These are phyloP conservation scores for Scarus forsteni DNA, from an alignment of 2,797 vertebrate species.

Conservation along the genomic window DNA sequence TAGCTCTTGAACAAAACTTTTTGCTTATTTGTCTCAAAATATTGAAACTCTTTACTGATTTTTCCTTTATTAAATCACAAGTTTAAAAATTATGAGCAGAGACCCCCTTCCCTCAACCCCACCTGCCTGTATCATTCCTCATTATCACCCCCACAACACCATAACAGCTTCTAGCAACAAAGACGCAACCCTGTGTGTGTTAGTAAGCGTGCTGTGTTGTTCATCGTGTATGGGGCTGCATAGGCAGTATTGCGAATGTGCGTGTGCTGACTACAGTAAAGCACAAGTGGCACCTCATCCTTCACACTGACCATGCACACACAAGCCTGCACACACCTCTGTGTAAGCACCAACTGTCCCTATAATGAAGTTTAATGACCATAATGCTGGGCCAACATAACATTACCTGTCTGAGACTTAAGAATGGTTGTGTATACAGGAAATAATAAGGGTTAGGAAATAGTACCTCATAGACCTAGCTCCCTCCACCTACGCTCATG, in stretches of 20 bases:
- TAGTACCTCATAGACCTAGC: slow-evolving; percentile 29
- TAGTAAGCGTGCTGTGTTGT: slow-evolving; percentile 14
- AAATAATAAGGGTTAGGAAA: slow-evolving; percentile 57
- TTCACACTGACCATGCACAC: slow-evolving; percentile 65
- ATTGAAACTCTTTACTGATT: too few species aligned
- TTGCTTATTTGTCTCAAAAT: too few species aligned
- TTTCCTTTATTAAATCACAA: too few species aligned
- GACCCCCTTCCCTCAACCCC: background rate
- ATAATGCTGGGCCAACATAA: slow-evolving; percentile 64
- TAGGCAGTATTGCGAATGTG: slow-evolving; percentile 34
- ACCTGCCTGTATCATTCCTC: background rate
- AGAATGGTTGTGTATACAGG: slow-evolving; percentile 25
- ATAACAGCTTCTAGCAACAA: background rate
- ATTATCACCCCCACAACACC: background rate
- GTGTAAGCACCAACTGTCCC: slow-evolving; percentile 75
- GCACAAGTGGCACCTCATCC: slow-evolving; percentile 74
- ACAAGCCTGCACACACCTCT: slow-evolving; percentile 47
- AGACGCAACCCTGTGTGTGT: slow-evolving; percentile 16
- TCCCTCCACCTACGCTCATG: background rate
- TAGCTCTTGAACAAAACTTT: too few species aligned
- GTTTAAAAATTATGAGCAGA: background rate
- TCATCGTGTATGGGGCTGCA: slow-evolving; percentile 10
- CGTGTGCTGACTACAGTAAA: slow-evolving; percentile 80
- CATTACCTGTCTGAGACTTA: slow-evolving; percentile 51
- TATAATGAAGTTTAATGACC: slow-evolving; percentile 83